Base-by-base conservation (phyloP, 2,888 invertebrate species). In the Sclerodermus sp. region DNA sequence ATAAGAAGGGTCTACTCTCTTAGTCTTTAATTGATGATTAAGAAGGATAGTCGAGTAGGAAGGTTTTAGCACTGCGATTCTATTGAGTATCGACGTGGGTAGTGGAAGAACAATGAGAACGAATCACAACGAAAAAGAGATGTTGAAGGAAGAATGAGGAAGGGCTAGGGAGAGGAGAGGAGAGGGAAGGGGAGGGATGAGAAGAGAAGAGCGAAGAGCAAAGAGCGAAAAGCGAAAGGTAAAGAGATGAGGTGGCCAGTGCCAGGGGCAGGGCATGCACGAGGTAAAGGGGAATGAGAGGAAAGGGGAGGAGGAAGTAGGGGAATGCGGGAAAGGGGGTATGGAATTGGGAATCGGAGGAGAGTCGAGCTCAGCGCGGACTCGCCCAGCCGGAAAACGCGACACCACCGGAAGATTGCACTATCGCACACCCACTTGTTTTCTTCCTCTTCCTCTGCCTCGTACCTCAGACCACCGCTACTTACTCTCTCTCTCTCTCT, bases 391-490 rank as follows among this genome's bases (percentile, higher is more conserved):
- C 60, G 71, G 73, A 72, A 73, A 74, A 71, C 71, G 67, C 71
- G 71, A 70, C 71, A 70, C 65, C 65, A 62, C 62, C 62, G 67
- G 71, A 70, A 74, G 71, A 74, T 73, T 72, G 67, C 67, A 68
- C 72, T 74, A 69, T 72, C 67, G 66, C 57, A 66, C 59, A 67
- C 65, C 70, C 70, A 72, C 71, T 74, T 71, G 71, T 71, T 73
- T 70, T 59, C 62, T 59, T 57, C 52, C 58, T 8, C 23, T 8
- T 8, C 23, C 23, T 8, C 23, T 8, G 8, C 23, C 53, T 62
- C 47, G 49, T 50, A 6, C 34, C 34, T 49, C 49, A 29, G 30
- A 15, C 32, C 4, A n/a, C 14, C 34, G 38, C 40, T 13, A 13
- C 52, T 30, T 55, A 49, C 57, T 52, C 64, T 65, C 23, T 23